A percentile compares a stretch with the other conserved stretches of the same genome.
phyloP scores from a whole-genome alignment of 2,888 invertebrate genomes.

The Rhagium mordax region DNA sequence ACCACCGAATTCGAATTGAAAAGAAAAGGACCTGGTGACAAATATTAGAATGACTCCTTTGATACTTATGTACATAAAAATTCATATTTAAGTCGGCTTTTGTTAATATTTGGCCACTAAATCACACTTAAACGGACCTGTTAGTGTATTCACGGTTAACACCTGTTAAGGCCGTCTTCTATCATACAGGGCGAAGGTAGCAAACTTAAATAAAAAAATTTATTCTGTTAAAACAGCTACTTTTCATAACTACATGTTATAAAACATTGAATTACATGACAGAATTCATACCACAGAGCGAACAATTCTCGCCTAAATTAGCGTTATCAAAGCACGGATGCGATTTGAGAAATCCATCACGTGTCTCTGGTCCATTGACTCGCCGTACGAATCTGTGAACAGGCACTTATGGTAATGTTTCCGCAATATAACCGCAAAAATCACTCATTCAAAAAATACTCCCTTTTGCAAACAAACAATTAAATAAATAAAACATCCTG shows the following conservation, averaged over 20 bases:
- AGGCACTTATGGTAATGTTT: constrained; percentile 61
- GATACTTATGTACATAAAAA: neutral
- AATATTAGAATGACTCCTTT: neutral
- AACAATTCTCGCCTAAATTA: no score
- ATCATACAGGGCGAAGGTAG: no score
- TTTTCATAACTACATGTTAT: no score
- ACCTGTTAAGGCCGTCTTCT: no score
- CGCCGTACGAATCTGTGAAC: constrained; percentile 29
- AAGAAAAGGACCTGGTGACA: constrained; percentile 18
- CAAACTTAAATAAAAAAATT: no score
- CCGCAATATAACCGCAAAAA: constrained; percentile 60
- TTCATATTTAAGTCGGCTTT: neutral
- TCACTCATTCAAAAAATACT: constrained; percentile 62
- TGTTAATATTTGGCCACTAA: neutral
- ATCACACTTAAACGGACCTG: neutral
- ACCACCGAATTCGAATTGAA: constrained; percentile 13
- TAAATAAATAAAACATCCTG: constrained; percentile 68
- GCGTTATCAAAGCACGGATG: no score
- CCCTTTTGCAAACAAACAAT: constrained; percentile 64
- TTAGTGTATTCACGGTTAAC: neutral
- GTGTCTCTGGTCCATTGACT: neutral
- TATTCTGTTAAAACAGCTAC: no score
- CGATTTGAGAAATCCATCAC: neutral
- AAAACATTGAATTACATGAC: no score
- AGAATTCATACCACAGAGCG: no score